Percentiles rank a stretch among this genome's conserved stretches.
Conservation (phyloP, 1,140 invertebrate species). For the Myzus persicae region DNA sequence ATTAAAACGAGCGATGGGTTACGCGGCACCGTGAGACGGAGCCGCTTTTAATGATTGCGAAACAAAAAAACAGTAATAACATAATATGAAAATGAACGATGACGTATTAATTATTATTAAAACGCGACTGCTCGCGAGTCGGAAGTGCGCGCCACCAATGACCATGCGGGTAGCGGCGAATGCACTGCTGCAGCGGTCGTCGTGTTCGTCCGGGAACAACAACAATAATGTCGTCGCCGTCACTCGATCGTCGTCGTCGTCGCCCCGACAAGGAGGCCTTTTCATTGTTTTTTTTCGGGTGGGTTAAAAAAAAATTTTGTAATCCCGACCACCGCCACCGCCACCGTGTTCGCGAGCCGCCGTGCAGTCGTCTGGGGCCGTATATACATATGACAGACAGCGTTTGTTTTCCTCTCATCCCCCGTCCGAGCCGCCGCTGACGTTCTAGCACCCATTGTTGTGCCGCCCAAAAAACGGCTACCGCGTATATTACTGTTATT, state of each 20-base stretch:
- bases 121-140: not conserved
- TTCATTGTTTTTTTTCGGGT: not conserved
- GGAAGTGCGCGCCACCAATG: not conserved
- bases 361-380: too few relatives aligned
- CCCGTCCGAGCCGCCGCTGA: not conserved
- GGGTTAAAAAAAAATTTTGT: not conserved
- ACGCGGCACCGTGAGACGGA: too few relatives aligned
- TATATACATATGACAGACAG: not conserved
- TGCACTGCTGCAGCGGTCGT: too few relatives aligned
- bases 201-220: not conserved
- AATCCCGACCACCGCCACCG: not conserved
- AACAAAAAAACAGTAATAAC: not conserved
- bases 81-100: not conserved
- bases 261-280: not conserved
- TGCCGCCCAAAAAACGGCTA: not conserved
- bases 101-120: not conserved
- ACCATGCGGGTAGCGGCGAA: not conserved
- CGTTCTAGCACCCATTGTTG: conserved; percentile 2
- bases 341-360: too few relatives aligned
- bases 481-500: not conserved
- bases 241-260: not conserved
- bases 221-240: not conserved
- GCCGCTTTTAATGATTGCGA: not conserved
- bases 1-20: too few relatives aligned
- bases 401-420: not conserved